Percentiles rank a stretch among this genome's conserved stretches.
Evolutionary conservation across 2,113 vertebrate genomes (phyloP).

Genomic region (Motacilla tschutschensis): DNA sequence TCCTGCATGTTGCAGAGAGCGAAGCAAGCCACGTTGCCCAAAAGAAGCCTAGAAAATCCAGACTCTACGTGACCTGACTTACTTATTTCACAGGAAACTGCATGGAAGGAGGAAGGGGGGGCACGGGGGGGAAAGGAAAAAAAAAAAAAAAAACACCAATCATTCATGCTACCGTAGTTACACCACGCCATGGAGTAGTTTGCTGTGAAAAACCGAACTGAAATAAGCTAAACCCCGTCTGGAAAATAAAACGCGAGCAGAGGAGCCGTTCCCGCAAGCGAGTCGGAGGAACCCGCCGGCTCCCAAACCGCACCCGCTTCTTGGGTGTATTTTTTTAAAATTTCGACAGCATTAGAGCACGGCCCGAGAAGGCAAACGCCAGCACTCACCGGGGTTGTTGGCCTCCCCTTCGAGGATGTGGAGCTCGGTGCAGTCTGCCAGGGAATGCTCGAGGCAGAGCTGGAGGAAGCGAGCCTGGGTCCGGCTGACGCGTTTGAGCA

Average conservation of each 20-base stretch:
- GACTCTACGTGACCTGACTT: conserved; percentile 86
- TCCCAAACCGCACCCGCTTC: neutral
- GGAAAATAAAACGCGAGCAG: neutral
- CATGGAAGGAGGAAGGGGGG: conserved; percentile 64
- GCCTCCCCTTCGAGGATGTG: conserved; percentile 93
- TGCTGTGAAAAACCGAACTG: conserved; percentile 9
- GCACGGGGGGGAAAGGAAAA: neutral
- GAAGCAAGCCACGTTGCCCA: conserved; percentile 73
- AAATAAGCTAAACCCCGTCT: neutral
- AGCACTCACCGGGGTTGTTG: conserved; percentile 92
- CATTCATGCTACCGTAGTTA: conserved; percentile 68
- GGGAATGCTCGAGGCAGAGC: conserved; percentile 95
- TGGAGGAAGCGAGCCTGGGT: conserved; percentile 97
- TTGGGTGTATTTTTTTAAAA: neutral
- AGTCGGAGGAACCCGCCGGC: neutral
- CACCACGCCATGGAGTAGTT: conserved; percentile 48
- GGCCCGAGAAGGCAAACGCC: neutral
- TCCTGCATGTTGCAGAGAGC: conserved; percentile 57
- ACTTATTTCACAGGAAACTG: conserved; percentile 80
- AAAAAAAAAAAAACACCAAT: conserved; percentile 44
- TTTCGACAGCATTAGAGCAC: neutral
- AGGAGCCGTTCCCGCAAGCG: neutral
- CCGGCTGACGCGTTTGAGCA: conserved; percentile 93
- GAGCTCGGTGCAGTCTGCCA: conserved; percentile 94
- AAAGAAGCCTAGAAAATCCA: conserved; percentile 77